Conservation (phyloP, 2,113 vertebrate species). For the Leucosticte australis region DNA sequence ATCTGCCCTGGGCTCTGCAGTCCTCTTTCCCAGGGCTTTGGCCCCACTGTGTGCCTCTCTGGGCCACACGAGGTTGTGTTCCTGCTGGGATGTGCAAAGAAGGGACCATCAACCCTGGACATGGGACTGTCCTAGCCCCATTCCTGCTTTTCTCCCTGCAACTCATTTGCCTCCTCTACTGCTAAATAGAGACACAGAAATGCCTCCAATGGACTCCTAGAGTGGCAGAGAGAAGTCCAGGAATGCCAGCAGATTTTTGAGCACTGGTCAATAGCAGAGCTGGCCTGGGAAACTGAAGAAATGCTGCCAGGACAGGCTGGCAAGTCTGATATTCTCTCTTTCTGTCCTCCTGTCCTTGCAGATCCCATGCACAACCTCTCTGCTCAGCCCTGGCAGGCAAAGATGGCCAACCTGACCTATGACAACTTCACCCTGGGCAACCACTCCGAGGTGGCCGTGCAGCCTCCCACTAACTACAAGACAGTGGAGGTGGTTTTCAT, state of each 20-base stretch:
- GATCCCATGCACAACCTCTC: conserved; percentile 78
- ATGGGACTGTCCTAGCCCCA: background rate
- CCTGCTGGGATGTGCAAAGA: background rate
- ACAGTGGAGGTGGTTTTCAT: conserved; percentile 96
- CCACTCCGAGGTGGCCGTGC: conserved; percentile 30
- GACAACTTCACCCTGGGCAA: conserved; percentile 72
- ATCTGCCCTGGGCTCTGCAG: rapidly evolving
- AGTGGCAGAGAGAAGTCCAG: background rate
- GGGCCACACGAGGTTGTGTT: background rate
- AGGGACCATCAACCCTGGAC: background rate
- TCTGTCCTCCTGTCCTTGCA: conserved; percentile 51
- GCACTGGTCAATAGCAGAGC: background rate
- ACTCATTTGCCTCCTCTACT: background rate
- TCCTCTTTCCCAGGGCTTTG: background rate
- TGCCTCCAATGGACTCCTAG: background rate
- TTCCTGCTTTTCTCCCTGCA: background rate
- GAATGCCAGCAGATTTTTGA: background rate
- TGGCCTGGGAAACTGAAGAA: background rate
- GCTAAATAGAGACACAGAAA: background rate
- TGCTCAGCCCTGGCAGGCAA: conserved; percentile 52
- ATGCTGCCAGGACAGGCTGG: background rate
- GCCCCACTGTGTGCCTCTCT: background rate
- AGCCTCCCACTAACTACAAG: conserved; percentile 80
- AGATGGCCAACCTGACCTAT: conserved; percentile 82
- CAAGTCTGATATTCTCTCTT: background rate